These are phyloP conservation scores for Hypothenemus hampei DNA, from an alignment of 1,140 invertebrate species.

Conservation along the genomic window DNA sequence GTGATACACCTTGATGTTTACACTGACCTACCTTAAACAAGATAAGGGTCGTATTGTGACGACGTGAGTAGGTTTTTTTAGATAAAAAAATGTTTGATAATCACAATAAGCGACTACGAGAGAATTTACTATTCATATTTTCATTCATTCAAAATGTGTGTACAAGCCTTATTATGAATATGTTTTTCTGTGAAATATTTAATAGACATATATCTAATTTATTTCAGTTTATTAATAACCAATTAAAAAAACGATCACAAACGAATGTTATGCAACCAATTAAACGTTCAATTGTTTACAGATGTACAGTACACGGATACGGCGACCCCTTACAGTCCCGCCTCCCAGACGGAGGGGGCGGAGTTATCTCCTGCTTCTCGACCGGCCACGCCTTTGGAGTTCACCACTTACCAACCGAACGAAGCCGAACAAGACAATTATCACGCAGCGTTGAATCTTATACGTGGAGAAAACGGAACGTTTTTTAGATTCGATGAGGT, in stretches of 20 bases:
- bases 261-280: not conserved
- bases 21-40: conserved; percentile 15
- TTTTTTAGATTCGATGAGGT: conserved; percentile 41
- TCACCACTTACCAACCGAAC: conserved; percentile 31
- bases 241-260: not conserved
- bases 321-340: conserved; percentile 38
- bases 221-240: too few species aligned
- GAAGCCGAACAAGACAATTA: conserved; percentile 32
- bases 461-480: conserved; percentile 34
- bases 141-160: too few species aligned
- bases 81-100: conserved; percentile 8
- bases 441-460: conserved; percentile 23
- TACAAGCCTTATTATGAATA: too few species aligned
- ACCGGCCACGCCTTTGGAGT: conserved; percentile 40
- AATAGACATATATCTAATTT: too few species aligned
- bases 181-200: too few species aligned
- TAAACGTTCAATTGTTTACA: not conserved
- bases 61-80: not conserved
- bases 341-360: conserved; percentile 42
- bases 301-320: not conserved
- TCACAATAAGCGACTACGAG: too few species aligned
- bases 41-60: conserved; percentile 7
- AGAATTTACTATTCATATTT: too few species aligned
- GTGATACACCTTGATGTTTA: conserved; percentile 9
- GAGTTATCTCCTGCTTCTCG: conserved; percentile 41